phyloP scores from a whole-genome alignment of 2,888 invertebrate genomes.

The Liopterus haemorrhoidalis region DNA sequence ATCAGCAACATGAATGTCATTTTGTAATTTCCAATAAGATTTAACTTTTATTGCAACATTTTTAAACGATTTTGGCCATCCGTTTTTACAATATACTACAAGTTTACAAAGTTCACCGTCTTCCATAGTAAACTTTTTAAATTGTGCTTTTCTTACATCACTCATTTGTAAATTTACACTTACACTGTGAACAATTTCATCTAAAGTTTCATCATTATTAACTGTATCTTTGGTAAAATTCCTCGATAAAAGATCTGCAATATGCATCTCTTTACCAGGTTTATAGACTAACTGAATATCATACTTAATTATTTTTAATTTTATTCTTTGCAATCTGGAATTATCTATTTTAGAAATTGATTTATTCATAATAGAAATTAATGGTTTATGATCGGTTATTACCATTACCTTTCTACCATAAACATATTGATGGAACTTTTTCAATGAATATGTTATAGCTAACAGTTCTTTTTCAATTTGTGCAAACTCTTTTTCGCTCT shows the following conservation, averaged over 20 bases:
- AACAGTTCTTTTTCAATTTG: background rate
- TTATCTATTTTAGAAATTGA: background rate
- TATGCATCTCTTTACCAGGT: constrained; percentile 1
- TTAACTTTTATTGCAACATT: background rate
- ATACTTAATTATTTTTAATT: background rate
- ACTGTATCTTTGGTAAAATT: background rate
- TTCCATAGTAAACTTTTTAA: constrained; percentile 12
- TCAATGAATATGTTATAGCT: background rate
- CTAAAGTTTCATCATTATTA: no score
- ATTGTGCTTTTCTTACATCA: constrained; percentile 11
- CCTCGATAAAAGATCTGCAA: background rate
- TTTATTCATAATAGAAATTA: background rate
- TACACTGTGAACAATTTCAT: no score
- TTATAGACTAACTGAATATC: background rate
- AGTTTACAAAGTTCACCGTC: constrained; percentile 16
- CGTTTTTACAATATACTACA: constrained; percentile 13
- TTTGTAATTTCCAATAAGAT: constrained; percentile 10
- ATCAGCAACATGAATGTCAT: constrained; percentile 5
- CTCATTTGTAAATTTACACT: constrained; percentile 15
- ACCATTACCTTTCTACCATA: background rate
- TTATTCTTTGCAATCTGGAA: background rate
- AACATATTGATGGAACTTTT: background rate
- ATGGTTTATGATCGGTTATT: constrained; percentile 2
- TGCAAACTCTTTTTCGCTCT: background rate
- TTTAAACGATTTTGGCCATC: constrained; percentile 12